phyloP scores from a whole-genome alignment of 2,113 vertebrate genomes.

The Camelus dromedarius region DNA sequence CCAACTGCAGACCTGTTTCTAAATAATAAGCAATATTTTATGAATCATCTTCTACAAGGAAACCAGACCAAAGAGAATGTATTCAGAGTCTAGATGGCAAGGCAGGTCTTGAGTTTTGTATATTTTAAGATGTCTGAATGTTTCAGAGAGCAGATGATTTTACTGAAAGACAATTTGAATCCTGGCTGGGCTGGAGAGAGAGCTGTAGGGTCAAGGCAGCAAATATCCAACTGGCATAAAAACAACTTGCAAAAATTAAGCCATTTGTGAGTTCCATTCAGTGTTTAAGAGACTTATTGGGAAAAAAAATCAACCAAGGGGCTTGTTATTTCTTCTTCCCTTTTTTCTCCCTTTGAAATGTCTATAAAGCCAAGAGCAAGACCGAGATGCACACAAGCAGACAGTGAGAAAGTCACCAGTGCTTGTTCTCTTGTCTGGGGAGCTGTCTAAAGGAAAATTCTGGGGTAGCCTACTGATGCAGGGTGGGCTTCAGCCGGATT shows the following conservation, averaged over 20 bases:
- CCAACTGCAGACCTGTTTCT: background rate
- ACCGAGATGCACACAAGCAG: background rate
- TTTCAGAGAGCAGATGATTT: background rate
- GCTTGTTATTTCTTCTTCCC: background rate
- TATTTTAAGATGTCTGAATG: conserved; percentile 33
- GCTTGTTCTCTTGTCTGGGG: background rate
- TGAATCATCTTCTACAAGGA: background rate
- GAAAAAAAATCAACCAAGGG: background rate
- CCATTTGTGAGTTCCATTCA: conserved; percentile 30
- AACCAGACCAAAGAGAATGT: background rate
- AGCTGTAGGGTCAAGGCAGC: background rate
- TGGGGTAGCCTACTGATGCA: background rate
- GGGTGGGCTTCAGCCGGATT: background rate
- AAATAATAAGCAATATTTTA: background rate
- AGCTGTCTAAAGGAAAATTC: background rate
- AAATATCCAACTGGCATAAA: background rate
- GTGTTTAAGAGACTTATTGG: background rate
- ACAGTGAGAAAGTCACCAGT: background rate
- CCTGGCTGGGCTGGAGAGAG: conserved; percentile 33
- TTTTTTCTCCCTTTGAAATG: background rate
- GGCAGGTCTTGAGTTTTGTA: conserved; percentile 16
- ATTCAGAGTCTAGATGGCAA: background rate
- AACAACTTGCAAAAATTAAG: conserved; percentile 44
- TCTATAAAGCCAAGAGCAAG: background rate
- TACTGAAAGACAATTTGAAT: conserved; percentile 42